These are phyloP conservation scores for Sturnus vulgaris DNA, from an alignment of 2,113 vertebrate genomes.

Conservation along the genomic window DNA sequence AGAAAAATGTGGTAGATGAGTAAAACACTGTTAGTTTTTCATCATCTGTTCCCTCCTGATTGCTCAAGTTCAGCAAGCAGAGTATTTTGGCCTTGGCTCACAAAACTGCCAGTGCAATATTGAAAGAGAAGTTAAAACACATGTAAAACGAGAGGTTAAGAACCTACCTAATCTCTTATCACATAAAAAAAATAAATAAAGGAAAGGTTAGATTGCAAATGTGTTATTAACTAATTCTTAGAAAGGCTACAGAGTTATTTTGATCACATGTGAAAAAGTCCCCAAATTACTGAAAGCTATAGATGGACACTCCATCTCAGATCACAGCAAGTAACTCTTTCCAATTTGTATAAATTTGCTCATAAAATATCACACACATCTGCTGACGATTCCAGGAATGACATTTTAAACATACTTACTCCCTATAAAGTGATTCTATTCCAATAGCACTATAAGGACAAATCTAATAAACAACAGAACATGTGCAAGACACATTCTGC, in stretches of 20 bases:
- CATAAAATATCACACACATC: background rate
- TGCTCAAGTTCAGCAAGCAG: slow-evolving; percentile 38
- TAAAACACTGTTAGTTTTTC: slow-evolving; percentile 60
- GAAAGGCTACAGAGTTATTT: background rate
- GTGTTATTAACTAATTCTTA: background rate
- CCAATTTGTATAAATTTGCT: background rate
- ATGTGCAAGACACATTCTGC: background rate
- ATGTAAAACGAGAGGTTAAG: background rate
- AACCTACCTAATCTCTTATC: background rate
- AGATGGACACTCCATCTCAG: background rate
- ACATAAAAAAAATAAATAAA: background rate
- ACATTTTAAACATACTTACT: background rate
- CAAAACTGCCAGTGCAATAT: background rate
- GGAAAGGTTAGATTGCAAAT: background rate
- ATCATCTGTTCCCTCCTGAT: slow-evolving; percentile 31
- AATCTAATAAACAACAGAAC: background rate
- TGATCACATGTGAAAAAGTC: background rate
- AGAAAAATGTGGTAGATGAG: slow-evolving; percentile 24
- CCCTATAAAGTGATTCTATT: background rate
- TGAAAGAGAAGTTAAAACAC: slow-evolving; percentile 9
- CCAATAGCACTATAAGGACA: background rate
- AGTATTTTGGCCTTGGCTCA: background rate
- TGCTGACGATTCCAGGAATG: background rate
- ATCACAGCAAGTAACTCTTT: background rate
- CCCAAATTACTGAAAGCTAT: background rate